Conservation (phyloP, 2,797 vertebrate species). For the Acipenser oxyrinchus region DNA sequence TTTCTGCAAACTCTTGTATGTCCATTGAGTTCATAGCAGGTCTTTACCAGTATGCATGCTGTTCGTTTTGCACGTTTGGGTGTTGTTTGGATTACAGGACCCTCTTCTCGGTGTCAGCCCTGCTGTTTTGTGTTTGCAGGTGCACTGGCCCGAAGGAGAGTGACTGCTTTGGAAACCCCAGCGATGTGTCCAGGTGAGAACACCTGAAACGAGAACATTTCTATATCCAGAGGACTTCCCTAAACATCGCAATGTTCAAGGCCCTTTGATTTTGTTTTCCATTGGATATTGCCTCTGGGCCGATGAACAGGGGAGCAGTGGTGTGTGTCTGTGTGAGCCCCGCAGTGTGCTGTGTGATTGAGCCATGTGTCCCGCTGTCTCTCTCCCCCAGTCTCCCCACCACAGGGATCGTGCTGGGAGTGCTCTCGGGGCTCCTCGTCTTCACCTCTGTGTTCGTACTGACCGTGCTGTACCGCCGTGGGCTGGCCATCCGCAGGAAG, state of each 20-base stretch:
- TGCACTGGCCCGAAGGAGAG: conserved; percentile 68
- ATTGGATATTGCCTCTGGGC: conserved; percentile 6
- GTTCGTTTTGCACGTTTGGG: background rate
- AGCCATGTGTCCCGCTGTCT: conserved; percentile 9
- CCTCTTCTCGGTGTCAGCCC: background rate
- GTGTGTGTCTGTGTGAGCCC: conserved; percentile 16
- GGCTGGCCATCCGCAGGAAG: conserved; percentile 81
- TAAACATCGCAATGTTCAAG: background rate
- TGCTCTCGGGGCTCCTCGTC: conserved; percentile 61
- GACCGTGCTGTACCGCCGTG: conserved; percentile 74
- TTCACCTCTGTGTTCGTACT: conserved; percentile 63
- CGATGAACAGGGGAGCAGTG: conserved; percentile 32
- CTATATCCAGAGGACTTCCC: background rate
- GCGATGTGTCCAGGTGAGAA: conserved; percentile 56
- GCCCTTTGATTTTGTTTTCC: conserved; percentile 8
- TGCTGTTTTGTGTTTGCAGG: conserved; percentile 45
- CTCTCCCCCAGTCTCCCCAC: conserved; percentile 55
- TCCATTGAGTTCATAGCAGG: background rate
- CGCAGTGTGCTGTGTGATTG: background rate
- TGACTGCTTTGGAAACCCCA: conserved; percentile 57
- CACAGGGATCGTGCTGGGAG: conserved; percentile 64
- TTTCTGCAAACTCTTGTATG: background rate
- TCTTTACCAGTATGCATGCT: background rate
- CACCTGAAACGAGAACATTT: conserved; percentile 23
- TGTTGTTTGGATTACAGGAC: background rate